These are phyloP conservation scores for Melanotus villosus DNA, from an alignment of 2,888 invertebrate species.

Conservation along the genomic window DNA sequence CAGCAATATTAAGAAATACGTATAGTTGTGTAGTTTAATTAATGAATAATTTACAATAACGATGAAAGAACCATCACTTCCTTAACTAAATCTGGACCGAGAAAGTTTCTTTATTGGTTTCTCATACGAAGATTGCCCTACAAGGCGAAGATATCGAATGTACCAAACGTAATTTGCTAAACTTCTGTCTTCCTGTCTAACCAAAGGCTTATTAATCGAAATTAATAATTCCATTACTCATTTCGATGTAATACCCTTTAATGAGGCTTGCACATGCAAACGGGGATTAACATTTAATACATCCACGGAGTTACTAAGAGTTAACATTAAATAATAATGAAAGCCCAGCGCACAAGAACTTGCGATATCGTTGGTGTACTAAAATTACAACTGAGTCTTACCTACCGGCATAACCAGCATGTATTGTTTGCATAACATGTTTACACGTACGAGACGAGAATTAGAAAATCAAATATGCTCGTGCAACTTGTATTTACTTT, in stretches of 20 bases:
- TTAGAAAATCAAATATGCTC: slow-evolving; percentile 44
- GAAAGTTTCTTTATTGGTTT: neutral
- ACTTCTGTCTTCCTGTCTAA: neutral
- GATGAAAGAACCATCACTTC: neutral
- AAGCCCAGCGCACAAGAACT: slow-evolving; percentile 23
- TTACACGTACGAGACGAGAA: slow-evolving; percentile 41
- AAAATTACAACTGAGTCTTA: slow-evolving; percentile 36
- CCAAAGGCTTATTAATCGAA: neutral
- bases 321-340: slow-evolving; percentile 35
- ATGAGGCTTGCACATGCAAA: slow-evolving; percentile 4
- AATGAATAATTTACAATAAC: neutral
- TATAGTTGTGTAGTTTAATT: too few species aligned
- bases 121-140: neutral
- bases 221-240: slow-evolving; percentile 24
- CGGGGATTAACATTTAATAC: slow-evolving; percentile 22
- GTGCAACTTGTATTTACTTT: slow-evolving; percentile 36
- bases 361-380: slow-evolving; percentile 23
- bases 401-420: slow-evolving; percentile 33
- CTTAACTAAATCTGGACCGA: neutral
- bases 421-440: slow-evolving; percentile 41
- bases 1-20: too few species aligned
- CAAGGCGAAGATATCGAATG: neutral
- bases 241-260: slow-evolving; percentile 4
- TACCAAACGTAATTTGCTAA: neutral
- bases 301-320: neutral